Base-by-base conservation (phyloP, 2,797 vertebrate species). In the Meda fulgida region DNA sequence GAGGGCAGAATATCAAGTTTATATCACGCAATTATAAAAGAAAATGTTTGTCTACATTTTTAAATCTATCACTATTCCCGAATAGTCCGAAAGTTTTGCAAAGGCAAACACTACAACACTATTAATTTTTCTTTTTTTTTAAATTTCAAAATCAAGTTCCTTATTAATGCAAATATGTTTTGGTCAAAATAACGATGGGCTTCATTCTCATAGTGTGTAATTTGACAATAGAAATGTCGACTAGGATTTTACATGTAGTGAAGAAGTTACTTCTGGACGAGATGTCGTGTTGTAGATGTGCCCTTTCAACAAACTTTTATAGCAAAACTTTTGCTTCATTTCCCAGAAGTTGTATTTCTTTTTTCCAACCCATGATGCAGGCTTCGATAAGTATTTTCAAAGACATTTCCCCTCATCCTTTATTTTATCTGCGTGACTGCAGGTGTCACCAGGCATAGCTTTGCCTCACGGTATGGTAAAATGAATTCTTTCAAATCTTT, bases 301-400 rank as follows among this genome's bases (percentile, higher is more conserved):
- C 29, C 21, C 38, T 51, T 72, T 14, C 29, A 19, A 71, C 48
- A 71, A 84, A 71, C 65, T 58, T 70, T 63, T 70, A 36, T 21
- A 26, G 63, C 53, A 48, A 71, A 43, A 77, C 29, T 71, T 79
- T 69, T 71, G 67, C 76, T 72, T 8, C 10, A n/a, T 40, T 84
- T 65, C 40, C 40, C 53, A 23, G 29, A 84, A 65, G 65, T 79
- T 84, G 9, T 79, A 84, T 72, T 84, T 79, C 76, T 73, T 85
- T 83, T 18, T 26, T 4, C 40, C 84, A 80, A 80, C 7, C 23
- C 40, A 34, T 65, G 84, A 85, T 80, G 77, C 26, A 38, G 84
- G 70, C 83, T 80, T 85, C 80, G 77, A 85, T 85, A 80, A 73
- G 69, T 84, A 63, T 69, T 58, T 72, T 71, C 53, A 51, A 69